Base-by-base conservation (phyloP, 2,888 invertebrate genomes). In the Cosmorhoe ocellata region DNA sequence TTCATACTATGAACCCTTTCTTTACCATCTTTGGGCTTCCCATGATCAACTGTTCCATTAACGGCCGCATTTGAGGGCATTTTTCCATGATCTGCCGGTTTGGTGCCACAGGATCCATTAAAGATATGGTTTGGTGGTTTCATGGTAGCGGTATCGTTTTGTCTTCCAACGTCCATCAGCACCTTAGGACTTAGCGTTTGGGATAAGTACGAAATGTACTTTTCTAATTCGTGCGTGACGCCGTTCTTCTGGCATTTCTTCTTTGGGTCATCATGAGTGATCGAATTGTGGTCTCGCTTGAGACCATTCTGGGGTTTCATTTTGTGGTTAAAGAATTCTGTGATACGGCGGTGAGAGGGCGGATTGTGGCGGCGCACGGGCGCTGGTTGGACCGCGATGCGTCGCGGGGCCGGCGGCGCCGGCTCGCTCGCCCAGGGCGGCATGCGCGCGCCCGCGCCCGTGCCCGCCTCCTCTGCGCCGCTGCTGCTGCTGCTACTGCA, bases 271-370 rank as follows among this genome's bases (percentile, higher is more conserved):
- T 79, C 79, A 58, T 73, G 75, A 60, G 58, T 58, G 59, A 67
- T 51, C 24, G 75, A 59, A 61, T 64, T 68, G 51, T 74, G 67
- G 49, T 91, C 91, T 39, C 91, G 87, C 67, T 91, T 91, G 59
- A 91, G 72, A 52, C 79, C 83, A 68, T 90, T 91, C 61, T 92
- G 91, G 24, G 94, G 93, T 84, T 96, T 96, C 91, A 95, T 93
- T 83, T 96, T 96, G 58, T 95, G 93, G 78, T 95, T 96, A 80
- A 96, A 96, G 80, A 94, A 96, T 72, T 96, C 95, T 18, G 95
- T 95, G 75, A 96, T 96, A 81, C 96, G 95, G 40, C 95, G 95
- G 81, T 95, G 96, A 56, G 85, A 81, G 61, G 87, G 82, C 54
- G 74, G 79, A 55, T 74, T 75, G 47, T 74, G 71, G 61, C 82